Base-by-base conservation (phyloP, 2,888 invertebrate species). In the Sabatieria punctata region DNA sequence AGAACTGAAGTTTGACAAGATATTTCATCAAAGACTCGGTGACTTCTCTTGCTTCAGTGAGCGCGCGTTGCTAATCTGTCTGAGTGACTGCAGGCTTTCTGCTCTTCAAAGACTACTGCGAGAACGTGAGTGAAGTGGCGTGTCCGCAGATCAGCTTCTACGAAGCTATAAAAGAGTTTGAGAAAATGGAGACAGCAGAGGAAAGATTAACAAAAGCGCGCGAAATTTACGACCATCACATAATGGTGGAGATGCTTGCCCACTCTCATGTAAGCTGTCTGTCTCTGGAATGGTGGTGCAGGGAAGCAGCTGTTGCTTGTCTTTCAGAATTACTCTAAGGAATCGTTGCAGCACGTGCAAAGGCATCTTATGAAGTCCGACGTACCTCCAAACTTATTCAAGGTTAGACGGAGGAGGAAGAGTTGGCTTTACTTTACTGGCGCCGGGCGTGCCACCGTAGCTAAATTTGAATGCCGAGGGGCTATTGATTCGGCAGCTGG, bases 11-110 rank as follows among this genome's bases (percentile, higher is more conserved):
- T 97, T 97, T 73, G 93, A 95, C 74, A 97, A 93, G 77, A 95
- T 97, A 73, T 99, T 99, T 77, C 88, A 91, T 77, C 95, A 99
- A 77, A 84, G 86, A 69, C 76, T 97, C 77, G 97, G 95, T 91
- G 72, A 80, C 80, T 74, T 43, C 21, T 24, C 23, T 44, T n/a
- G n/a, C 39, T 11, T 38, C 11, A 19, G 21, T 38, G n/a, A n/a
- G 11, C 13, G n/a, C n/a, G 8, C n/a, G 11, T 38, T 38, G 39
- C 11, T n/a, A 33, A 33, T 33, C 11, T 33, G 11, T 33, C 19
- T 38, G 38, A 50, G 54, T 47, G 49, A 48, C 61, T 63, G 36
- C 58, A 93, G 93, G 93, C 68, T 99, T 86, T 76, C 78, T 93
- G 71, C 77, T 97, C 71, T 95, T 97, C 77, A 97, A 95, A 76